These are phyloP conservation scores for Heliconius cydno DNA, from an alignment of 2,888 invertebrate genomes.

Conservation along the genomic window DNA sequence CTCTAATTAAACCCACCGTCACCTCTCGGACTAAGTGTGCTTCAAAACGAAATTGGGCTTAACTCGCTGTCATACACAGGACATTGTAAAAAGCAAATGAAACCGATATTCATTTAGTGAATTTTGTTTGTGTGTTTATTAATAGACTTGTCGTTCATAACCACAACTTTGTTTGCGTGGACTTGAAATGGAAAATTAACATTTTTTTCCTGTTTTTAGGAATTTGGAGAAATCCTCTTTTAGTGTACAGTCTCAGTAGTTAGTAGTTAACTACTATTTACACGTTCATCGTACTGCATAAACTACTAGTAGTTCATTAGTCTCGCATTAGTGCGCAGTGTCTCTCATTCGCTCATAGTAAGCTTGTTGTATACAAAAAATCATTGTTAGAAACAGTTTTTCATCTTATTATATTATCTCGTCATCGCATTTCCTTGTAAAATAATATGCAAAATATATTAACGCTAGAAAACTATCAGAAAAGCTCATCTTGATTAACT, in stretches of 20 bases:
- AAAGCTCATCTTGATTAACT: slow-evolving; percentile 31
- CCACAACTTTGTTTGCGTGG: not conserved
- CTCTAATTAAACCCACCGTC: slow-evolving; percentile 39
- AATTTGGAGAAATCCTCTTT: not conserved
- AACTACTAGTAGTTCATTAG: too few species aligned
- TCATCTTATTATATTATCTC: not conserved
- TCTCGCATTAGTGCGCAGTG: too few species aligned
- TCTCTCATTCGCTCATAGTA: too few species aligned
- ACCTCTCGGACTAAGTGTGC: slow-evolving; percentile 38
- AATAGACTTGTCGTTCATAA: not conserved
- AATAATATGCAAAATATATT: not conserved
- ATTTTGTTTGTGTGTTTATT: slow-evolving; percentile 2
- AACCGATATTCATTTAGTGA: not conserved
- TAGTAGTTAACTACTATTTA: too few species aligned
- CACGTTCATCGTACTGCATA: too few species aligned
- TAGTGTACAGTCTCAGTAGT: too few species aligned
- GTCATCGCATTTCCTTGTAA: not conserved
- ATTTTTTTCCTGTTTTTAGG: not conserved
- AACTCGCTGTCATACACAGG: slow-evolving; percentile 42
- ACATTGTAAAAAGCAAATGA: slow-evolving; percentile 31
- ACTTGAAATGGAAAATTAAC: not conserved
- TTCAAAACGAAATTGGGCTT: slow-evolving; percentile 43
- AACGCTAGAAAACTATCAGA: slow-evolving; percentile 7
- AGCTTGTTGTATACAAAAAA: not conserved
- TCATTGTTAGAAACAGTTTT: not conserved